Evolutionary conservation across 37 sponge, comb jelly and placozoan species (phyloP), one percentile per base, ranked within the genome.

Genomic region (Chondrilla cf. caribensis): DNA sequence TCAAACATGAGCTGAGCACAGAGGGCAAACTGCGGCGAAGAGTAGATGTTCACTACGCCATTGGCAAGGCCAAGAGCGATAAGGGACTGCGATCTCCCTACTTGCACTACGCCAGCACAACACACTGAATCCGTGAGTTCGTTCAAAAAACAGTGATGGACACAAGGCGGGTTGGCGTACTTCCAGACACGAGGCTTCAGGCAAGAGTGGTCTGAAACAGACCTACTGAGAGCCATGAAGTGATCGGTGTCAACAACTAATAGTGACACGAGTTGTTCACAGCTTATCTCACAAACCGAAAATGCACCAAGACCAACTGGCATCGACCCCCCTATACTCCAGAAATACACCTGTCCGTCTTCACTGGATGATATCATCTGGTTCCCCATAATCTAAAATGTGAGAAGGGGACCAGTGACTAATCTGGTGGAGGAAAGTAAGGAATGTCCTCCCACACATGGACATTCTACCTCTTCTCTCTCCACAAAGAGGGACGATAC

Each of bases 11-110:
- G 76, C 24, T 73, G 14, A 6, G 76, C 76, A 39, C 42, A 17
- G 9, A 73, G 76, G 6, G 40, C 44, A 24, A 87, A 91, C 22
- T 57, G 82, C 6, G 92, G 92, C 2, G 84, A 35, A 75, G 87
- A 80, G 83, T 78, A 91, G 31, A 91, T 70, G 42, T 85, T 87
- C 21, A 91, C 79, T 0, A 54, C 39, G 18, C 88, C 83, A 57
- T 79, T 33, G 39, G 65, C 51, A 36, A 87, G 28, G 4, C 88
- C 92, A 8, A 82, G 38, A 7, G 86, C 85, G 21, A 91, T 54
- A 62, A 91, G 87, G 37, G 76, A 81, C 62, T 70, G 82, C 2
- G 76, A 8, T 3, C 43, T 2, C 3, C 43, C n/a, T 40, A 73
- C 9, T 11, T 39, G 21, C 24, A 73, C 24, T 1, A 7, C 24